Conservation (phyloP, 1,140 invertebrate genomes). For the Dreissena polymorpha region DNA sequence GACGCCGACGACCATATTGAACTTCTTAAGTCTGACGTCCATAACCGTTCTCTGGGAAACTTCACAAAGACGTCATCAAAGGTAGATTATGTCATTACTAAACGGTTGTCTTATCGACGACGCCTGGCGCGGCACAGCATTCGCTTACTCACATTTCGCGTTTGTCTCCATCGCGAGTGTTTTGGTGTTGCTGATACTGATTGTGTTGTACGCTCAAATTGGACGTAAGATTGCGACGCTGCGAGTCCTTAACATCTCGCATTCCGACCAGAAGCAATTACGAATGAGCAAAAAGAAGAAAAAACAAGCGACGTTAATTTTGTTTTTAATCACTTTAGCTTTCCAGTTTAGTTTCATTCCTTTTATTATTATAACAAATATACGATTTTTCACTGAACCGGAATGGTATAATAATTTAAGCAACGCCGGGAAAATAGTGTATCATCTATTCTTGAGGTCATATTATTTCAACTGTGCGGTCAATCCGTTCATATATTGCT, state of each 20-base stretch:
- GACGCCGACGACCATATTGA: background rate
- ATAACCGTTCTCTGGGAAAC: background rate
- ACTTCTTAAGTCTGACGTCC: background rate
- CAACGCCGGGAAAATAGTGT: conserved; percentile 27
- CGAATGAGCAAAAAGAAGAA: conserved; percentile 11
- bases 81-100: conserved; percentile 4
- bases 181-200: conserved; percentile 30
- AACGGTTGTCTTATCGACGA: conserved; percentile 47
- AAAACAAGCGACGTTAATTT: conserved; percentile 38
- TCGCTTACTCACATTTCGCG: conserved; percentile 54
- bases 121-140: conserved; percentile 30
- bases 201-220: conserved; percentile 27
- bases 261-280: background rate
- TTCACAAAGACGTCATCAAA: background rate
- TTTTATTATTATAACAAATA: conserved; percentile 43
- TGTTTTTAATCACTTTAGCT: conserved; percentile 47
- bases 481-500: conserved; percentile 47
- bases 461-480: conserved; percentile 47
- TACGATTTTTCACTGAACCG: conserved; percentile 41
- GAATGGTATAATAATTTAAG: conserved; percentile 39
- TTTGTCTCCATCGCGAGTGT: conserved; percentile 36
- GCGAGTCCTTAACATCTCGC: background rate
- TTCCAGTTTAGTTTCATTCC: conserved; percentile 49
- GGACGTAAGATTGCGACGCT: conserved; percentile 26
- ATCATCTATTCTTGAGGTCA: conserved; percentile 47